Evolutionary conservation across 2,113 vertebrate genomes (phyloP).

Genomic region (Saimiri boliviensis): DNA sequence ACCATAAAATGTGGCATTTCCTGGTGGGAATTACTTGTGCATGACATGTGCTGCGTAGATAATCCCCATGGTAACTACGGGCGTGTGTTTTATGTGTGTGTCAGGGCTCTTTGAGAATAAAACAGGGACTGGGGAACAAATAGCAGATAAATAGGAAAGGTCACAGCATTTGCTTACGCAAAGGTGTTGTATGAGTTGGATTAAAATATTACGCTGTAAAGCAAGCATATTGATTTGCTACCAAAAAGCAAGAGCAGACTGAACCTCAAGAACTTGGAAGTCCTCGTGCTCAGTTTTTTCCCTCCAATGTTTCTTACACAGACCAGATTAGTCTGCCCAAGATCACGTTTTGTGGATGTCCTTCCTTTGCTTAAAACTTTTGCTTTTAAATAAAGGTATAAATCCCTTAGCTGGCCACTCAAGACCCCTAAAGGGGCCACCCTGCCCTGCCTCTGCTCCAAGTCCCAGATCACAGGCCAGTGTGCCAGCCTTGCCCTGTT

Average conservation of each 20-base stretch:
- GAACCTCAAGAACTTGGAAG: background rate
- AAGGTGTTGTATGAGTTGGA: background rate
- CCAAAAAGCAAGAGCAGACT: background rate
- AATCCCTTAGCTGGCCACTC: background rate
- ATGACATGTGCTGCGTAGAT: background rate
- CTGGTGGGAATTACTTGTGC: background rate
- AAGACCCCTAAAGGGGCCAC: rapidly evolving
- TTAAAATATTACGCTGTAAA: background rate
- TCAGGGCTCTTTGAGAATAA: background rate
- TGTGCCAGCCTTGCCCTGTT: rapidly evolving
- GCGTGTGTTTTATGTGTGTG: background rate
- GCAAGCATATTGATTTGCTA: background rate
- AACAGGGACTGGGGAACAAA: background rate
- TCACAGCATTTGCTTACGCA: background rate
- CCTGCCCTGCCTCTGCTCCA: too few relatives aligned
- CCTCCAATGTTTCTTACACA: rapidly evolving
- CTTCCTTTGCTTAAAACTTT: background rate
- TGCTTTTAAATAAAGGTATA: background rate
- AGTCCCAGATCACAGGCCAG: background rate
- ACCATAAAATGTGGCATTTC: constrained; percentile 25
- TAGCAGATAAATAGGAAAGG: background rate
- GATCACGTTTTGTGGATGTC: background rate
- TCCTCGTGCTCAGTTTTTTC: too few relatives aligned
- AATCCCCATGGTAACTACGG: constrained; percentile 52
- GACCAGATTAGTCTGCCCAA: too few relatives aligned